These are phyloP conservation scores for Aphodius granarius DNA, from an alignment of 2,888 invertebrate genomes.

Conservation along the genomic window DNA sequence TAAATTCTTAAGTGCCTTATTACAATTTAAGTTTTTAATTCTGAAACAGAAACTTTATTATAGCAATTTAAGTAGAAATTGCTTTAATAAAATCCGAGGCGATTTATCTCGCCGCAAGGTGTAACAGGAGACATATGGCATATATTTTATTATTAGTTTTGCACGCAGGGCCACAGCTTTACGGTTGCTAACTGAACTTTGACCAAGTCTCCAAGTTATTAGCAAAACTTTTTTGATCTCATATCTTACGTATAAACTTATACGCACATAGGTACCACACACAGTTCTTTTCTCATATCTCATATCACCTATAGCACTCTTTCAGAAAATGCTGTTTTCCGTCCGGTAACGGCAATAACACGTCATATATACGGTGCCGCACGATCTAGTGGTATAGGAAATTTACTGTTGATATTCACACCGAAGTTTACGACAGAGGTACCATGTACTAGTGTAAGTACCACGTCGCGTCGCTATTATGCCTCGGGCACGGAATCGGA, in stretches of 20 bases:
- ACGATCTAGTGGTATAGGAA: too few species aligned
- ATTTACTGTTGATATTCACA: too few species aligned
- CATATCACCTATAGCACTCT: too few species aligned
- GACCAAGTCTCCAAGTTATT: background rate
- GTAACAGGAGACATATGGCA: background rate
- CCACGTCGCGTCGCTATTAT: too few species aligned
- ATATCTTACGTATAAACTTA: too few species aligned
- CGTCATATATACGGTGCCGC: too few species aligned
- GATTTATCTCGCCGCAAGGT: background rate
- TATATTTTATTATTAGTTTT: background rate
- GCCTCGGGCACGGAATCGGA: too few species aligned
- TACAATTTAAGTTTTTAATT: conserved; percentile 15
- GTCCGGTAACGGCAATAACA: too few species aligned
- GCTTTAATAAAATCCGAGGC: conserved; percentile 8
- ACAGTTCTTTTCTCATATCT: background rate
- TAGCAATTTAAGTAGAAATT: conserved; percentile 7
- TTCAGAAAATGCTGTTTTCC: too few species aligned
- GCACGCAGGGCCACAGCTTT: background rate
- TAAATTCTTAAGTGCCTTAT: background rate
- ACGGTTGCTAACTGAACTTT: background rate
- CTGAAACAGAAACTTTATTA: background rate
- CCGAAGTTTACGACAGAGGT: too few species aligned
- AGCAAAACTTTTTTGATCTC: background rate
- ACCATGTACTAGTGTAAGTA: too few species aligned
- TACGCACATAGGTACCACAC: background rate